Base-by-base conservation (phyloP, 2,888 invertebrate species). In the Amphipyra tragopoginis region DNA sequence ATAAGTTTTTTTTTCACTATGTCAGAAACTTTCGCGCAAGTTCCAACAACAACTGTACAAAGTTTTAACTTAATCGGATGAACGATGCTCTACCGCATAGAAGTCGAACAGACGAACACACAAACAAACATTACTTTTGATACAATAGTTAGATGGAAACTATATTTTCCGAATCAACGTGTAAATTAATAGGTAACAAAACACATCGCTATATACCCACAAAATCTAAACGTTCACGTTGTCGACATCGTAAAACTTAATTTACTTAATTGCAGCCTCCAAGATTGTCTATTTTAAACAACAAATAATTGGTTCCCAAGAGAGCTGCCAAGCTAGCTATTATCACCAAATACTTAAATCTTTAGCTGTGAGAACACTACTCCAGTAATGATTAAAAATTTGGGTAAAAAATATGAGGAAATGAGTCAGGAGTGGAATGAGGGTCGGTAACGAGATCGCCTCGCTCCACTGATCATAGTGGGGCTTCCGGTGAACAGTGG, bases 381-480 rank as follows among this genome's bases (percentile, higher is more conserved):
- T 81, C 65, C 73, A 84, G 87, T 88, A 86, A 81, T 82, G 77
- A 85, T 84, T 86, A 78, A 82, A 84, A 86, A 83, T 86, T 78
- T 72, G 65, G 74, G 66, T 70, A 80, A 82, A 86, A 90, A 82
- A 68, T 52, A 68, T 75, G 81, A 92, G 94, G 93, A 93, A 94
- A 93, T 93, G 92, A 93, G 89, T 88, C 86, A 87, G 87, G 87
- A 87, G 80, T 83, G 66, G 83, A 80, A 80, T 77, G 82, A 75
- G 79, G 85, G 89, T 83, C 84, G 83, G 86, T 90, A 90, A 90
- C 88, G 84, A 89, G 89, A 84, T 83, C 73, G 85, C 77, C 80
- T 79, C 92, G 93, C 88, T 90, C 81, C 90, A 89, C 81, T 92
- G 90, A 67, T 58, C 86, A 83, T 77, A 82, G 82, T 79, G 72